Base-by-base conservation (phyloP, 2,113 vertebrate genomes). In the Glaucidium brasilianum region DNA sequence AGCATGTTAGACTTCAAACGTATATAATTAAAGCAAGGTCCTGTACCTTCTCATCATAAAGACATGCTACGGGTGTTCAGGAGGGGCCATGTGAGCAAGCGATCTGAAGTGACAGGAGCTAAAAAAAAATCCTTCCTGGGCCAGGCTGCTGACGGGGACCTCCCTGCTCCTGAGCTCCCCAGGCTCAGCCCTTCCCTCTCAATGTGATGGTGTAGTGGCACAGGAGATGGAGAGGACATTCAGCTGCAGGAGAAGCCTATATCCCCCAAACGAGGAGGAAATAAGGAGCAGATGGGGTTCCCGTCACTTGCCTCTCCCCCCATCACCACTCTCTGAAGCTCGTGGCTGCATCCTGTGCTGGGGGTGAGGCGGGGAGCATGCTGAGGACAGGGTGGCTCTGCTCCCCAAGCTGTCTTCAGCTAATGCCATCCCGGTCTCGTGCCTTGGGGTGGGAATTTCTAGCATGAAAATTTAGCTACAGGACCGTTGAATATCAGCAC, bases 301-400 rank as follows among this genome's bases (percentile, higher is more conserved):
- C 39, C 29, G 47, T 47, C 34, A 21, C 55, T 74, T 52, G 10
- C 43, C 75, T 69, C n/a, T 89, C 56, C 80, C 67, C 52, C 64
- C 49, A 56, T 11, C 25, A 41, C 34, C 21, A 8, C 47, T n/a
- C 21, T 18, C 41, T 34, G 18, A 67, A 67, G 52, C 20, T 60
- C 34, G 10, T 0, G 2, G 41, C 64, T 62, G 52, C 41, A 21
- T 15, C 34, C 34, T 3, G 1, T 58, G 34, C 71, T 19, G 6
- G 22, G 18, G 6, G 6, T 4, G 22, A 37, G 30, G 12, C 0
- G 15, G 11, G 5, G 9, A 50, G 4, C 0, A 0, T 32, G n/a
- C 29, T 69, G 45, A 4, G 1, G 60, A 37, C 79, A 34, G 30
- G 22, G 16, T 74, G 14, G 21, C 34, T 63, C 35, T 1, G 2